phyloP scores from a whole-genome alignment of 2,113 vertebrate genomes.

The Clarias batrachus region DNA sequence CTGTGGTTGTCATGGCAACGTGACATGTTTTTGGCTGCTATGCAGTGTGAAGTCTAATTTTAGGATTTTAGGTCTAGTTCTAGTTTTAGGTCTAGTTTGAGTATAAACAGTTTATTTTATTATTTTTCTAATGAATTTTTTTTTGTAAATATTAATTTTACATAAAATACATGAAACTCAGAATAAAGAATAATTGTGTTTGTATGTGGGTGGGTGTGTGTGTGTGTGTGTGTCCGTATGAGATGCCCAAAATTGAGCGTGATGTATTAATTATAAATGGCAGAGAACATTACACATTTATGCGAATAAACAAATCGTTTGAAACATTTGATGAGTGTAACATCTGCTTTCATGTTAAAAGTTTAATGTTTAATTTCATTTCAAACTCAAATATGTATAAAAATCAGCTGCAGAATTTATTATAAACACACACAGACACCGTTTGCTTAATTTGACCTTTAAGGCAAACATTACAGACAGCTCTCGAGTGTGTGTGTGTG shows the following conservation, averaged over 20 bases:
- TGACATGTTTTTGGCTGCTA: too few relatives aligned
- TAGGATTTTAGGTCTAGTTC: too few relatives aligned
- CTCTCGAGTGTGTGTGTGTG: slow-evolving; percentile 28
- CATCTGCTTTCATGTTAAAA: neutral
- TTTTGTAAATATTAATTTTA: neutral
- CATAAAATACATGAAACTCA: neutral
- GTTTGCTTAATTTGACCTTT: slow-evolving; percentile 40
- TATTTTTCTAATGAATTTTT: neutral
- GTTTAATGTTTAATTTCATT: slow-evolving; percentile 14
- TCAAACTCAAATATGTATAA: slow-evolving; percentile 33
- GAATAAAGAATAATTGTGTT: neutral
- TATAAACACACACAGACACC: slow-evolving; percentile 45
- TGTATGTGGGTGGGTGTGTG: neutral
- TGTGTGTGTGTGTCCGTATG: neutral
- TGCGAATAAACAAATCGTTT: neutral
- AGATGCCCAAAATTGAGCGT: too few relatives aligned
- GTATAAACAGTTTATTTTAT: neutral
- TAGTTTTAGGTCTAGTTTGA: too few relatives aligned
- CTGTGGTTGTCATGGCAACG: neutral
- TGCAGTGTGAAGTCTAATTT: neutral
- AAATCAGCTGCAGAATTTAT: slow-evolving; percentile 41
- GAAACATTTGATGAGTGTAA: neutral
- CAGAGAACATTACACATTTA: neutral
- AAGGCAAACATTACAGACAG: slow-evolving; percentile 39
- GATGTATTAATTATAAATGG: neutral